A percentile compares a stretch with the other conserved stretches of the same genome.
phyloP scores from a whole-genome alignment of 2,113 vertebrate genomes.

The Monopterus albus region DNA sequence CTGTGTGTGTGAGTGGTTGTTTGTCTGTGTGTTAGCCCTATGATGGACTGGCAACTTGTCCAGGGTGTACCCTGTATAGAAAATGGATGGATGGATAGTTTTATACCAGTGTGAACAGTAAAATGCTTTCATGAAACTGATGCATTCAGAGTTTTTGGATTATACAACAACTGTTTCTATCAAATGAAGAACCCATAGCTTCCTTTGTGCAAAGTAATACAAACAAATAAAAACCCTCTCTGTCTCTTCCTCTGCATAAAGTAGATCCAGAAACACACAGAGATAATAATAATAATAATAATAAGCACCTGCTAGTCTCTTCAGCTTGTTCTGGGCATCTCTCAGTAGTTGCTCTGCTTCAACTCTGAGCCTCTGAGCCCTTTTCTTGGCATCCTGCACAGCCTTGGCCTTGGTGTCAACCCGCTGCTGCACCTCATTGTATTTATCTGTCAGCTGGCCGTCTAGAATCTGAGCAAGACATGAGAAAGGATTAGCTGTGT shows the following conservation, averaged over 20 bases:
- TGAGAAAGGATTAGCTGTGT: neutral
- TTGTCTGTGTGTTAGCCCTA: too few relatives aligned
- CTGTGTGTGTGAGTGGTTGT: too few relatives aligned
- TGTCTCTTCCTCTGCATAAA: slow-evolving; percentile 51
- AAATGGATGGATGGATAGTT: too few relatives aligned
- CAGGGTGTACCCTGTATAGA: too few relatives aligned
- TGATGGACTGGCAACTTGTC: too few relatives aligned
- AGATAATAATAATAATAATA: neutral
- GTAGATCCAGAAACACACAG: slow-evolving; percentile 61
- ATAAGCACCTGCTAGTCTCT: slow-evolving; percentile 87
- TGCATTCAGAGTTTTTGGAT: too few relatives aligned
- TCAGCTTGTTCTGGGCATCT: slow-evolving; percentile 89
- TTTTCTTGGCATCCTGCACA: slow-evolving; percentile 85
- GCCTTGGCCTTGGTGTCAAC: slow-evolving; percentile 89
- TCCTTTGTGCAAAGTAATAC: too few relatives aligned
- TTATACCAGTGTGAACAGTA: too few relatives aligned
- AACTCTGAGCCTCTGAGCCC: slow-evolving; percentile 88
- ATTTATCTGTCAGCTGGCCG: slow-evolving; percentile 88
- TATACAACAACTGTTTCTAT: neutral
- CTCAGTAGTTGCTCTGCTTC: slow-evolving; percentile 89
- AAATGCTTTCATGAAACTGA: too few relatives aligned
- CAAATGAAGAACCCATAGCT: neutral
- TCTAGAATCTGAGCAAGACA: slow-evolving; percentile 85
- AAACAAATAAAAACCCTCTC: too few relatives aligned
- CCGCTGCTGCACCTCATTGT: slow-evolving; percentile 87